Evolutionary conservation across 1,140 invertebrate genomes (phyloP).

Genomic region (Hyles euphorbiae): DNA sequence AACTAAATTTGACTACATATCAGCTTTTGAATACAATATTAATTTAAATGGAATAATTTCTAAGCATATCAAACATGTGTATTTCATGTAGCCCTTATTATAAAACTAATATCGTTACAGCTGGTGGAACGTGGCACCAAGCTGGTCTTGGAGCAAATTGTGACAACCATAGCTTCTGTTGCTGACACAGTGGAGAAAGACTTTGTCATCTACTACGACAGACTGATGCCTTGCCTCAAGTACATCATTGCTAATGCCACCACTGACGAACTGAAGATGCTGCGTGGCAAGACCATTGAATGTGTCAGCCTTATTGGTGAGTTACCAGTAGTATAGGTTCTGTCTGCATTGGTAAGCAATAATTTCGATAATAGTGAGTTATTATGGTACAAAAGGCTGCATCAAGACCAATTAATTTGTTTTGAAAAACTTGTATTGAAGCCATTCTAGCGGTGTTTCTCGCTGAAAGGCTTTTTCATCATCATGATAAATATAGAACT

Average conservation of each 20-base stretch:
- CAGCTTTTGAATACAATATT: too few species aligned
- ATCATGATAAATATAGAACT: too few species aligned
- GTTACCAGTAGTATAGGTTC: slow-evolving; percentile 10
- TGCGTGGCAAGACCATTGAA: slow-evolving; percentile 97
- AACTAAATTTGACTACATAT: too few species aligned
- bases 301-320: slow-evolving; percentile 97
- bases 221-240: slow-evolving; percentile 97
- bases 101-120: slow-evolving; percentile 51
- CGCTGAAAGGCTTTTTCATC: too few species aligned
- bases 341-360: background rate
- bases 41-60: background rate
- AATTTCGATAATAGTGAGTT: too few species aligned
- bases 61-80: background rate
- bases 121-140: slow-evolving; percentile 95
- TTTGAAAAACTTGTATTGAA: too few species aligned
- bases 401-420: too few species aligned
- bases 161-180: slow-evolving; percentile 98
- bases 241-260: slow-evolving; percentile 98
- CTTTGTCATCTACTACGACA: slow-evolving; percentile 89
- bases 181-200: slow-evolving; percentile 99
- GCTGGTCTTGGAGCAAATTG: slow-evolving; percentile 96
- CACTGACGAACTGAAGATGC: slow-evolving; percentile 89
- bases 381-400: too few species aligned
- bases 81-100: background rate
- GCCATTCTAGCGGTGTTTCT: too few species aligned